Evolutionary conservation across 53 echinoderm and acorn worm genomes (phyloP).

Genomic region (Mesocentrotus franciscanus): DNA sequence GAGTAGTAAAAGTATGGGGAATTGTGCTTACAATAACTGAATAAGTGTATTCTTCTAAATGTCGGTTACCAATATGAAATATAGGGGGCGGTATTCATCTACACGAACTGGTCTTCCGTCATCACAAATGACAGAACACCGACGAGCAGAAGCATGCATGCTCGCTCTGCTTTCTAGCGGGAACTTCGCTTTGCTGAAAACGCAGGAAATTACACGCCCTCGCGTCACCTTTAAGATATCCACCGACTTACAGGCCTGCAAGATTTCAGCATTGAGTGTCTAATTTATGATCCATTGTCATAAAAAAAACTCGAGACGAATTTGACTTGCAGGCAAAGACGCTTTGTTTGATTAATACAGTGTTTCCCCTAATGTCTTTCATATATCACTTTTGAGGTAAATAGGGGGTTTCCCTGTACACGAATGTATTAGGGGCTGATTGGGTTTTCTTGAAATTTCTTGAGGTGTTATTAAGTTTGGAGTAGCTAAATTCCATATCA

Average conservation of each 20-base stretch:
- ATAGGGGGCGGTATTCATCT: background rate
- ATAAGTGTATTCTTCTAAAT: background rate
- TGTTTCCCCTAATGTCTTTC: background rate
- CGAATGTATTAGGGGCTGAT: background rate
- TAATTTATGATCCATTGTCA: background rate
- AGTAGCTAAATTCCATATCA: no score
- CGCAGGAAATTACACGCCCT: constrained; percentile 6
- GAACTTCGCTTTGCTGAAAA: background rate
- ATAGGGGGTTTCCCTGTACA: background rate
- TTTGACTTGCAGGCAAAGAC: background rate
- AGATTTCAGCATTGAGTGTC: background rate
- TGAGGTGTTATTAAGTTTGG: no score
- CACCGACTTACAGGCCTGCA: background rate
- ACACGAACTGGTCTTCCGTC: background rate
- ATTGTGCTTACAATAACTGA: no score
- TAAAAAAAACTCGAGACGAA: background rate
- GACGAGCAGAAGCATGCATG: background rate
- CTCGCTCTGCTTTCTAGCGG: background rate
- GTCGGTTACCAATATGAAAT: background rate
- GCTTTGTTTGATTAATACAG: background rate
- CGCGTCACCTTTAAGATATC: background rate
- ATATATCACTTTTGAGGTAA: background rate
- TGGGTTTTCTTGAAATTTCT: background rate
- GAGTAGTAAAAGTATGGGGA: no score
- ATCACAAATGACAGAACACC: background rate